phyloP scores from a whole-genome alignment of 2,888 invertebrate species.

The Caenorhabditis sp. region DNA sequence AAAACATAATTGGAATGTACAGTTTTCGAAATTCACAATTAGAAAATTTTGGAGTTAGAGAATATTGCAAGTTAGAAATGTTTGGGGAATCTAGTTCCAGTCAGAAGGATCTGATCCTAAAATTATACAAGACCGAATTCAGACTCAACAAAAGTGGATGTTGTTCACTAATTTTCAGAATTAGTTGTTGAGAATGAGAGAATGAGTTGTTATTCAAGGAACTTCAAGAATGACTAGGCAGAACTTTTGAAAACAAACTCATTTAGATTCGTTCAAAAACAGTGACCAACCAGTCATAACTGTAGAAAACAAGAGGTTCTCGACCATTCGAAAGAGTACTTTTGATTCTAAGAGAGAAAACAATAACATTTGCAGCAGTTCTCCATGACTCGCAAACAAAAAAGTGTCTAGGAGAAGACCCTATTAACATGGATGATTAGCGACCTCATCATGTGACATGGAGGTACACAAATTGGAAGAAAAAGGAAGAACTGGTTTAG shows the following conservation, averaged over 20 bases:
- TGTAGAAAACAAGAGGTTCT: not conserved
- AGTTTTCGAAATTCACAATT: too few relatives aligned
- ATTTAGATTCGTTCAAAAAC: not conserved
- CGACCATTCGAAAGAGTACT: not conserved
- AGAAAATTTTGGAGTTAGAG: too few relatives aligned
- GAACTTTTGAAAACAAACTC: not conserved
- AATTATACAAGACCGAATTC: too few relatives aligned
- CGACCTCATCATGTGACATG: conserved; percentile 57
- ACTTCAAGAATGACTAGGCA: too few relatives aligned
- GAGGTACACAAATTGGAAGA: conserved; percentile 45
- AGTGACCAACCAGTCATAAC: not conserved
- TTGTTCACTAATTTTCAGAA: too few relatives aligned
- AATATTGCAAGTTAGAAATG: too few relatives aligned
- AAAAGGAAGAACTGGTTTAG: conserved; percentile 36
- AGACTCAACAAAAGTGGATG: too few relatives aligned
- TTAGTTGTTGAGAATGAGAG: too few relatives aligned
- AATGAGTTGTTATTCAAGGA: too few relatives aligned
- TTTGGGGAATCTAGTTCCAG: too few relatives aligned
- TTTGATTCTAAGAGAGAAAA: not conserved
- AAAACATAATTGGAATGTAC: too few relatives aligned
- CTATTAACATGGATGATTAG: conserved; percentile 37
- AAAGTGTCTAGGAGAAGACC: conserved; percentile 3
- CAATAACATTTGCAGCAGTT: conserved; percentile 3
- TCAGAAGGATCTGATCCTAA: too few relatives aligned
- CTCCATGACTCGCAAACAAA: conserved; percentile 26